These are phyloP conservation scores for Austrolebias charrua DNA, from an alignment of 2,797 vertebrate genomes.

Conservation along the genomic window DNA sequence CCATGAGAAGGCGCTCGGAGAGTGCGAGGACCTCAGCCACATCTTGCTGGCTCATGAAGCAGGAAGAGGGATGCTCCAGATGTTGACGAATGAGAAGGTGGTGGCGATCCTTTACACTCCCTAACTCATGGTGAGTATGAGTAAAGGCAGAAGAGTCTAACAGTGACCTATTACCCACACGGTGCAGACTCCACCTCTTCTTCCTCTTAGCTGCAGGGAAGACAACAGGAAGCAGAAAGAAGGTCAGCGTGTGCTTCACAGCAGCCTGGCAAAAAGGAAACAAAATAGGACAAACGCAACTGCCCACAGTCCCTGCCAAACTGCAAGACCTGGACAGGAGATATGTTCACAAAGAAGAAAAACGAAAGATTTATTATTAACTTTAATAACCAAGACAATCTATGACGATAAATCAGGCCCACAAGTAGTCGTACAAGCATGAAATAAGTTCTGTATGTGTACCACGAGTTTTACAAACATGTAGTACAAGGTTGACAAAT, in stretches of 20 bases:
- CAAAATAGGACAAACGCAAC: conserved; percentile 5
- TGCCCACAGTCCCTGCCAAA: conserved; percentile 21
- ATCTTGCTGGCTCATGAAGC: conserved; percentile 99
- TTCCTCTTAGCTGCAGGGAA: conserved; percentile 77
- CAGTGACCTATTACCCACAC: not conserved
- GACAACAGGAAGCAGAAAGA: conserved; percentile 70
- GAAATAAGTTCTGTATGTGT: too few relatives aligned
- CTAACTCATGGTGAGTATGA: conserved; percentile 67
- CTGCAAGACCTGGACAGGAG: conserved; percentile 8
- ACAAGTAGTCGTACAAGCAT: too few relatives aligned
- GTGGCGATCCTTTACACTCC: conserved; percentile 1
- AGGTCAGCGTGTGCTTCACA: conserved; percentile 21
- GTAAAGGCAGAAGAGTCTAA: conserved; percentile 2
- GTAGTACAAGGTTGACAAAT: too few relatives aligned
- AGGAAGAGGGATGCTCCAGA: conserved; percentile 67
- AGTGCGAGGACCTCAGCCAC: conserved; percentile 87
- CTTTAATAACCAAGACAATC: too few relatives aligned
- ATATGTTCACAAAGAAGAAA: too few relatives aligned
- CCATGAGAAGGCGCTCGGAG: conserved; percentile 97
- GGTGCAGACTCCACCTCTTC: conserved; percentile 49
- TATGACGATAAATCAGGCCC: too few relatives aligned
- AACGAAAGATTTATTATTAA: too few relatives aligned
- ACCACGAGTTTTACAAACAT: too few relatives aligned
- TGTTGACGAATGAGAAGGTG: conserved; percentile 6
- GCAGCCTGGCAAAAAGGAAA: conserved; percentile 52